A percentile compares a stretch with the other conserved stretches of the same genome.
Evolutionary conservation across 2,888 invertebrate genomes (phyloP).

Genomic region (Eupithecia pulchellata): DNA sequence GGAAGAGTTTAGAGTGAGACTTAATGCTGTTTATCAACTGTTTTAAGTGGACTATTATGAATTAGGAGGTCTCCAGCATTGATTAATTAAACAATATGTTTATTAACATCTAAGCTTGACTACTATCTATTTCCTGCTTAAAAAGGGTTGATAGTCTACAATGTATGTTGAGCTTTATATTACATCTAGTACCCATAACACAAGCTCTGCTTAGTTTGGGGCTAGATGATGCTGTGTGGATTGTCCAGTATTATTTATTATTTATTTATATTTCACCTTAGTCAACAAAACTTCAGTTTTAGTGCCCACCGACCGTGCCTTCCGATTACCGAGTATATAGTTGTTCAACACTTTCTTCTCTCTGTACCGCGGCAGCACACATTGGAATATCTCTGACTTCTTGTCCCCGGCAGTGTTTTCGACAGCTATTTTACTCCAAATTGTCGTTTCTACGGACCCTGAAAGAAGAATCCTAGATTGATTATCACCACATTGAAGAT

Average conservation of each 20-base stretch:
- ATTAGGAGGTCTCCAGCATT: no score
- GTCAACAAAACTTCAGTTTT: slow-evolving; percentile 56
- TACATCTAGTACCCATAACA: no score
- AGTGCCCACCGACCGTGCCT: slow-evolving; percentile 20
- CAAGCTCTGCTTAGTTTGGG: no score
- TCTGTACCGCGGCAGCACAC: slow-evolving; percentile 69
- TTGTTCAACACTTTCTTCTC: slow-evolving; percentile 62
- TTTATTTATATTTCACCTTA: slow-evolving; percentile 41
- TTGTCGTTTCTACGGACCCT: slow-evolving; percentile 64
- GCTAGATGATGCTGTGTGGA: no score
- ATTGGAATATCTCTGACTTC: slow-evolving; percentile 69
- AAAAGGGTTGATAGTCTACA: not conserved
- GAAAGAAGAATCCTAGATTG: slow-evolving; percentile 19
- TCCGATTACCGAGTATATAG: slow-evolving; percentile 45
- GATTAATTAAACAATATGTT: no score
- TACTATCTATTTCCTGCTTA: not conserved
- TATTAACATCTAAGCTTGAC: no score
- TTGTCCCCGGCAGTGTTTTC: slow-evolving; percentile 60
- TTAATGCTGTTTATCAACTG: no score
- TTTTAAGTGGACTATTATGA: no score
- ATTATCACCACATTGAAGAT: no score
- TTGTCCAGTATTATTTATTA: no score
- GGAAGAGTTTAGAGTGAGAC: no score
- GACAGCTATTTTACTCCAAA: slow-evolving; percentile 68
- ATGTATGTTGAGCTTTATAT: not conserved